Evolutionary conservation across 2,797 vertebrate genomes (phyloP), one percentile per base, ranked within the genome.

Genomic region (Clamator glandarius): DNA sequence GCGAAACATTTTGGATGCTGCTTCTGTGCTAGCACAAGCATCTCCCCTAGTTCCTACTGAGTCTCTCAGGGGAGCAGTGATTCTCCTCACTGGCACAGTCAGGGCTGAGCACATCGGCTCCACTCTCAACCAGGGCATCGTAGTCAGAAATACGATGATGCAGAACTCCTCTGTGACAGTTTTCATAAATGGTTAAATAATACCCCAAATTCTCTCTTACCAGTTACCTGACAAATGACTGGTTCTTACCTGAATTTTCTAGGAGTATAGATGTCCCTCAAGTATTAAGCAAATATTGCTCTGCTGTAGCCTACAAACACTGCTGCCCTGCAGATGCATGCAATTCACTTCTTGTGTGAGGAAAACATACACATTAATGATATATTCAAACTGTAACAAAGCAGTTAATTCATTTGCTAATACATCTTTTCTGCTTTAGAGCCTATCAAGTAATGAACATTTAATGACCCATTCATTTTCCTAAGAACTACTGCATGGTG

Each of bases 371-470:
- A 87, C 75, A 70, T 94, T 93, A 96, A 96, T 92, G 92, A 83
- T 92, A 94, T 86, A 96, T 92, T 93, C 89, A 94, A 77, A 93
- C 75, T 91, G 87, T 75, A 95, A 95, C 96, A 95, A 96, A 92
- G 85, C 84, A 92, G 80, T 82, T 96, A 96, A 96, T 96, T 96
- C 84, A 94, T 97, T 96, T 96, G 90, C 93, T 96, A 96, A 96
- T 96, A 93, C 73, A 84, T 91, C 87, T 90, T 95, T 96, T 95
- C 94, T 96, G 78, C 90, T 91, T 94, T 95, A 94, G 90, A 96
- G 84, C 68, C 95, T 86, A 93, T 95, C 83, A 80, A 89, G 92
- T 94, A 96, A 92, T 91, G 95, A 97, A 94, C 92, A 89, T 96
- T 96, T 96, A 97, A 96, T 91, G 91, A 95, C 82, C 92, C 76